Conservation (phyloP, 2,888 invertebrate genomes). For the Oscheius sp. region DNA sequence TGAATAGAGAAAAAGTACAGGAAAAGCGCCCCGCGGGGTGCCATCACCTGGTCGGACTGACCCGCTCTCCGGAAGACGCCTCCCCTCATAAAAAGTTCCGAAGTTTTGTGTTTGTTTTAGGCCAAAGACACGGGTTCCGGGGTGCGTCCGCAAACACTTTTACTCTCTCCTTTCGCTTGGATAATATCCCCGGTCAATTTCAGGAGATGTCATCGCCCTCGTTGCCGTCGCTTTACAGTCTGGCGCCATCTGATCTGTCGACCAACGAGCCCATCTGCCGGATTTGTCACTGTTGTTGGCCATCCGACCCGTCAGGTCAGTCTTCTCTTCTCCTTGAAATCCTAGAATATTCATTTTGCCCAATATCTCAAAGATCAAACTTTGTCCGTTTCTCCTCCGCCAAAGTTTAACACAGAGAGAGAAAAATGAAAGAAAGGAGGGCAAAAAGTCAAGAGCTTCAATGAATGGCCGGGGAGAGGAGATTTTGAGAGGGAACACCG, state of each 20-base stretch:
- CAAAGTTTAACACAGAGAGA: background rate
- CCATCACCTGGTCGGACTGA: too few species aligned
- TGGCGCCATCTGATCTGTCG: slow-evolving; percentile 55
- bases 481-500: too few species aligned
- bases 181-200: slow-evolving; percentile 30
- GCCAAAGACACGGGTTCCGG: slow-evolving; percentile 17
- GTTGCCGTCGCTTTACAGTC: slow-evolving; percentile 51
- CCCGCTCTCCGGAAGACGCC: background rate
- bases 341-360: background rate
- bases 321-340: background rate
- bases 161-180: background rate
- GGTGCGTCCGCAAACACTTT: slow-evolving; percentile 17
- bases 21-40: too few species aligned
- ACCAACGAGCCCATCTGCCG: slow-evolving; percentile 75
- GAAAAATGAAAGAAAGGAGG: background rate
- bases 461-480: too few species aligned
- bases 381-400: background rate
- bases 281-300: slow-evolving; percentile 77
- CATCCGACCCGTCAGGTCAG: slow-evolving; percentile 66
- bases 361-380: background rate
- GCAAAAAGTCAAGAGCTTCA: too few species aligned
- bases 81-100: background rate
- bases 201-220: slow-evolving; percentile 57
- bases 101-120: slow-evolving; percentile 6
- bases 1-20: too few species aligned